A percentile compares a stretch with the other conserved stretches of the same genome.
Conservation (phyloP, 2,888 invertebrate species). For the Sylvicola fuscatus region DNA sequence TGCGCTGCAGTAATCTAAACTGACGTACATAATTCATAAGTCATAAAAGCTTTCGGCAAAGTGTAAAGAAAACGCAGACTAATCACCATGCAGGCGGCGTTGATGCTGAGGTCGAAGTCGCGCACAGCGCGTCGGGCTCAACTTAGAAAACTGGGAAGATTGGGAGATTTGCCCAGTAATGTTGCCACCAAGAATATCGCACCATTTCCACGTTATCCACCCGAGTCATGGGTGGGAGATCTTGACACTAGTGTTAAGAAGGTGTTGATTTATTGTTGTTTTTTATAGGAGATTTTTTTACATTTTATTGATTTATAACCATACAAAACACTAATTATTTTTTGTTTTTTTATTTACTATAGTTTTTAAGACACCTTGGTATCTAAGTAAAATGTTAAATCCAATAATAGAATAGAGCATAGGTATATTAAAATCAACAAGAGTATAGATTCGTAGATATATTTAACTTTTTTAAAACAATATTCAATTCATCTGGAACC, state of each 20-base stretch:
- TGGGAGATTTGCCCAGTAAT: constrained; percentile 66
- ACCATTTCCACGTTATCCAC: constrained; percentile 74
- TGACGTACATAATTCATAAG: too few species aligned
- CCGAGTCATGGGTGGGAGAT: constrained; percentile 43
- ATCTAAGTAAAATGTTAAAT: too few species aligned
- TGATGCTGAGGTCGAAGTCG: constrained; percentile 80
- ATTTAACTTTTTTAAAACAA: too few species aligned
- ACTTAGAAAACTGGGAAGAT: constrained; percentile 48
- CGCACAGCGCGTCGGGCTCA: constrained; percentile 64
- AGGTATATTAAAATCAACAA: too few species aligned
- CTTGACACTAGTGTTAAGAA: constrained; percentile 6
- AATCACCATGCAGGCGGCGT: constrained; percentile 73
- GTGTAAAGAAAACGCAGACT: background rate
- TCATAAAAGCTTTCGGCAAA: too few species aligned
- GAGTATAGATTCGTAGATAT: too few species aligned
- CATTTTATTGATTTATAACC: background rate
- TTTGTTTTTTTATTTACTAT: background rate
- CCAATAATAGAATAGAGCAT: too few species aligned
- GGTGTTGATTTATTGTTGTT: constrained; percentile 12
- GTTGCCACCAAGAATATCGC: constrained; percentile 71
- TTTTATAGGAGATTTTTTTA: constrained; percentile 3
- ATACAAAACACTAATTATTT: background rate
- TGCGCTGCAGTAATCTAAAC: too few species aligned
- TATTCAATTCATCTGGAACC: too few species aligned
- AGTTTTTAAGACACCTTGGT: too few species aligned